Percentiles rank a stretch among this genome's conserved stretches.
These are phyloP conservation scores for Elachura formosa DNA, from an alignment of 2,113 vertebrate species.

Conservation along the genomic window DNA sequence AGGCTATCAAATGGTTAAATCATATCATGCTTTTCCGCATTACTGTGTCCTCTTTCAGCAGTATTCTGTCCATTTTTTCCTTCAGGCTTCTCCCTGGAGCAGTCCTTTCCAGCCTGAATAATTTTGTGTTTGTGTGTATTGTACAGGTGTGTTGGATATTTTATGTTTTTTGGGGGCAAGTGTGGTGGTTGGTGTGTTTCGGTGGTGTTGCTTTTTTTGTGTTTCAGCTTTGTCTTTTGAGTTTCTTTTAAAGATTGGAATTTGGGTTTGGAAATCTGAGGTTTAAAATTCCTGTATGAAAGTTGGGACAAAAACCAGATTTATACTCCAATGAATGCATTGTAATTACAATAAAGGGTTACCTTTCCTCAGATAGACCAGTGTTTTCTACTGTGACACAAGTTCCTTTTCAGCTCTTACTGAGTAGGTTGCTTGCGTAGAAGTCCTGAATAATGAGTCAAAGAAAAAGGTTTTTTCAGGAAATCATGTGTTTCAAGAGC, in stretches of 20 bases:
- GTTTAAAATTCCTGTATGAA: neutral
- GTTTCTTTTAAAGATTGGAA: neutral
- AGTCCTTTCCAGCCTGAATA: neutral
- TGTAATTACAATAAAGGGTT: neutral
- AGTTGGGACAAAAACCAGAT: neutral
- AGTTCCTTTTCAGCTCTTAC: neutral
- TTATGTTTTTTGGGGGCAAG: neutral
- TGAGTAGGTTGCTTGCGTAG: neutral
- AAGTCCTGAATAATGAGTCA: neutral
- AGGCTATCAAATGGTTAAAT: neutral
- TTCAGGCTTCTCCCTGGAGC: neutral
- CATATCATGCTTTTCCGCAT: neutral
- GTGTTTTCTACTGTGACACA: neutral
- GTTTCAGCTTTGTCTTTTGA: neutral
- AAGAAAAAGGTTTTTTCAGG: neutral
- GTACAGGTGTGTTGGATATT: neutral
- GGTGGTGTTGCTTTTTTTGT: neutral
- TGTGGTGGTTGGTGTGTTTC: neutral
- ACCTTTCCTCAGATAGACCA: neutral
- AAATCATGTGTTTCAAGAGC: neutral
- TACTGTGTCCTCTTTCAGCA: neutral
- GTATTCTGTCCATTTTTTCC: neutral
- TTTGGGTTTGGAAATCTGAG: neutral
- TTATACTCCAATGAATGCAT: neutral
- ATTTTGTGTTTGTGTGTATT: neutral